Evolutionary conservation across 2,797 vertebrate species (phyloP).

Genomic region (Petrocephalus schoutedeni): DNA sequence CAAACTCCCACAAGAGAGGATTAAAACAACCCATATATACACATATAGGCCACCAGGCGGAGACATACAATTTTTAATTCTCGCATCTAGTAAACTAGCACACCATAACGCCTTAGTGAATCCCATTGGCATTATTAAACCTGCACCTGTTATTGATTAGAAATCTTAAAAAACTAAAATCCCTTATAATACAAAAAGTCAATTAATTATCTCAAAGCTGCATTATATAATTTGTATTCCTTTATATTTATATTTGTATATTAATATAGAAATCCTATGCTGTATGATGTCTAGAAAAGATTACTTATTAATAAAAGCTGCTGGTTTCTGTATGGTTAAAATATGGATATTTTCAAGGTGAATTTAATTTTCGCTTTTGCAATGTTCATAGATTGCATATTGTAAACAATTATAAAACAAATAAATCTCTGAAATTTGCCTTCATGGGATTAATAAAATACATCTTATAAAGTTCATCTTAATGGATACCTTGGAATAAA

Average conservation of each 20-base stretch:
- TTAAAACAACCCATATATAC: neutral
- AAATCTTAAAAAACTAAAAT: neutral
- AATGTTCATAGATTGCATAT: neutral
- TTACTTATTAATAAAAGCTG: neutral
- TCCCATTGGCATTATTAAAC: neutral
- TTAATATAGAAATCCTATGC: neutral
- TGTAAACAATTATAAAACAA: neutral
- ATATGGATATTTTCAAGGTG: neutral
- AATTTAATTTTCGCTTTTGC: neutral
- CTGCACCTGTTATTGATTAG: neutral
- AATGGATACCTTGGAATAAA: neutral
- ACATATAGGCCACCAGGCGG: slow-evolving; percentile 44
- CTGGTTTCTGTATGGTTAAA: neutral
- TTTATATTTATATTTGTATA: neutral
- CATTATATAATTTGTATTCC: neutral
- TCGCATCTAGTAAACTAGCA: neutral
- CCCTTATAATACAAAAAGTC: neutral
- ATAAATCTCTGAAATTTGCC: neutral
- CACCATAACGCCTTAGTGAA: neutral
- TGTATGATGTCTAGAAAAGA: neutral
- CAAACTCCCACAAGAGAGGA: neutral
- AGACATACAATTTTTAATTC: slow-evolving; percentile 32
- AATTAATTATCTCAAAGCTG: neutral
- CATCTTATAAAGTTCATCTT: neutral
- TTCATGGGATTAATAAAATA: neutral